Conservation (phyloP, 2,113 vertebrate species). For the Panthera uncia region DNA sequence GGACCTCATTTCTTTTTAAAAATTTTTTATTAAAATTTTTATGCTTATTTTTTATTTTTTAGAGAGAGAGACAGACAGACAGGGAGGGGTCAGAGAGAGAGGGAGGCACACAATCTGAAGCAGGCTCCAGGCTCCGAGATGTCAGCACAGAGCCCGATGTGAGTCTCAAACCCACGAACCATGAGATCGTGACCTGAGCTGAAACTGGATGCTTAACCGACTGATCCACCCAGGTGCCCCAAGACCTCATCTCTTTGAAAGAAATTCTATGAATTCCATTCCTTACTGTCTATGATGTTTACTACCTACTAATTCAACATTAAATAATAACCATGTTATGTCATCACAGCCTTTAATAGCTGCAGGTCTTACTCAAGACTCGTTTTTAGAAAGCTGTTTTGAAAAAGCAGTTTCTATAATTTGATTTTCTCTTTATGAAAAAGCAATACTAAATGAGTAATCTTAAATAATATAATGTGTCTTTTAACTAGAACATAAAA, state of each 20-base stretch:
- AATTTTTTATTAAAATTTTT: no score
- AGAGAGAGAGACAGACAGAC: no score
- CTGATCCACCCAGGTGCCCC: no score
- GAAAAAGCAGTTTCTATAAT: not conserved
- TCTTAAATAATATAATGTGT: not conserved
- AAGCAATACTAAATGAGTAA: not conserved
- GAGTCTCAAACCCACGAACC: no score
- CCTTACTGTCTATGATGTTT: not conserved
- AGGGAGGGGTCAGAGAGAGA: no score
- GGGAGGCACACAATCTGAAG: no score
- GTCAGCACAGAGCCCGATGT: no score
- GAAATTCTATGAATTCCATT: not conserved
- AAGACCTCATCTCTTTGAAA: not conserved
- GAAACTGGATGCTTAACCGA: no score
- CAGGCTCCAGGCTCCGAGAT: no score
- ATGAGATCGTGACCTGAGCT: no score
- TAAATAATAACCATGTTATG: not conserved
- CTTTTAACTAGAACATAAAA: not conserved
- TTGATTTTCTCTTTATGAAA: conserved; percentile 4
- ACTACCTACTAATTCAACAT: not conserved
- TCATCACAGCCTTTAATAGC: not conserved
- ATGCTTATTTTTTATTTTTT: no score
- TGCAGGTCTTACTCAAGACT: not conserved
- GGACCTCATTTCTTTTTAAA: not conserved
- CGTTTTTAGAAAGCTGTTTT: conserved; percentile 20